Evolutionary conservation across 1,140 invertebrate genomes (phyloP).

Genomic region (Drosophila sp.): DNA sequence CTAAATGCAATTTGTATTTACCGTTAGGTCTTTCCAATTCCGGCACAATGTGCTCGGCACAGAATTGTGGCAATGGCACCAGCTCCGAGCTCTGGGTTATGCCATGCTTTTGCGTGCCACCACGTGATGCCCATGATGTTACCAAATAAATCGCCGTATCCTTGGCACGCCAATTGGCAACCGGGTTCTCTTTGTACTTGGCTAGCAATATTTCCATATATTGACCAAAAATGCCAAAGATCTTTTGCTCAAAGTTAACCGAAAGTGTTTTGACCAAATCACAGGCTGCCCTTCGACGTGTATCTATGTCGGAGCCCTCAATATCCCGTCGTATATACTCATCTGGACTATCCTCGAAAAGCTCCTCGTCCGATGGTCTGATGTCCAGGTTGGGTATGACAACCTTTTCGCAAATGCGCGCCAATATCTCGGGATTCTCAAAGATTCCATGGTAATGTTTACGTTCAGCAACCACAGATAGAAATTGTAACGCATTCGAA

Average conservation of each 20-base stretch:
- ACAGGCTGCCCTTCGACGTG: conserved; percentile 96
- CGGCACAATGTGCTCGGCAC: conserved; percentile 91
- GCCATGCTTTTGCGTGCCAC: conserved; percentile 95
- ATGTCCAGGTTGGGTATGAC: conserved; percentile 99
- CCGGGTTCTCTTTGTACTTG: conserved; percentile 91
- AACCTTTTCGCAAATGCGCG: conserved; percentile 98
- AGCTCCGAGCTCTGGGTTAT: conserved; percentile 95
- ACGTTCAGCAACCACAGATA: conserved; percentile 96
- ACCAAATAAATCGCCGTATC: conserved; percentile 98
- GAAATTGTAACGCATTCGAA: conserved; percentile 97
- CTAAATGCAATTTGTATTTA: conserved; percentile 21
- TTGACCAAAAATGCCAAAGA: conserved; percentile 96
- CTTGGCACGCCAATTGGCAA: conserved; percentile 95
- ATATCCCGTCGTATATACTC: conserved; percentile 99
- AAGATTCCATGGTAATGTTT: conserved; percentile 95
- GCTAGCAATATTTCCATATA: conserved; percentile 94
- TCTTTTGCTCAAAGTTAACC: conserved; percentile 95
- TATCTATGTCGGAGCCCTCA: conserved; percentile 99
- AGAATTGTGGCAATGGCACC: conserved; percentile 95
- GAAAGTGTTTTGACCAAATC: conserved; percentile 97
- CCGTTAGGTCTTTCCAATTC: conserved; percentile 91
- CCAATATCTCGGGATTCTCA: conserved; percentile 93
- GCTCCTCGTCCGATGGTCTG: conserved; percentile 96
- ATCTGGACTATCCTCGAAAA: conserved; percentile 99
- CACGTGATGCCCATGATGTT: conserved; percentile 96